Conservation (phyloP, 2,113 vertebrate genomes). For the Clarias batrachus region DNA sequence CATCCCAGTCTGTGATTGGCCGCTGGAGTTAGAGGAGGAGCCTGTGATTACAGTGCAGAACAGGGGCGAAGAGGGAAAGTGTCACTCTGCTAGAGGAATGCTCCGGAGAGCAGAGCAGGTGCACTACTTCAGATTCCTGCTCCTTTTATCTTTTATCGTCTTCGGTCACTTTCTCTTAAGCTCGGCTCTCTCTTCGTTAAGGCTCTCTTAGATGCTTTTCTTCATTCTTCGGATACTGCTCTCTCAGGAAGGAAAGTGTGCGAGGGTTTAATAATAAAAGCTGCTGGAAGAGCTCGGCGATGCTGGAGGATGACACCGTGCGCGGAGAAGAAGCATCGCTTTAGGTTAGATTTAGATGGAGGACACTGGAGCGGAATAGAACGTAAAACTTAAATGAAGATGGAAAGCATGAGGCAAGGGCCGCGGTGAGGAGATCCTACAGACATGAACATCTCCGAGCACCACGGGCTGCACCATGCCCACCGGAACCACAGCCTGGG, state of each 20-base stretch:
- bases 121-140: conserved; percentile 4
- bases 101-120: not conserved
- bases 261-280: conserved; percentile 16
- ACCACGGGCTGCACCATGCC: conserved; percentile 40
- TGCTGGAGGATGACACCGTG: not conserved
- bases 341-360: not conserved
- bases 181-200: not conserved
- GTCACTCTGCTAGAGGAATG: conserved; percentile 25
- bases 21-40: conserved; percentile 40
- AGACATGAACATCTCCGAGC: conserved; percentile 51
- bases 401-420: not conserved
- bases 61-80: not conserved
- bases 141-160: not conserved
- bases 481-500: conserved; percentile 49
- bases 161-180: not conserved
- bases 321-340: not conserved
- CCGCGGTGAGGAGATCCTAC: not conserved
- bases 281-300: not conserved
- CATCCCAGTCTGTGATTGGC: conserved; percentile 29
- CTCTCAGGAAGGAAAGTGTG: conserved; percentile 3
- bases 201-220: not conserved
- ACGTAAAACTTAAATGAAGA: not conserved
- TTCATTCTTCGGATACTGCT: not conserved
- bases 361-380: not conserved
- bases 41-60: conserved; percentile 32